These are phyloP conservation scores for Macaca fascicularis DNA, from an alignment of 2,113 vertebrate species.

Conservation along the genomic window DNA sequence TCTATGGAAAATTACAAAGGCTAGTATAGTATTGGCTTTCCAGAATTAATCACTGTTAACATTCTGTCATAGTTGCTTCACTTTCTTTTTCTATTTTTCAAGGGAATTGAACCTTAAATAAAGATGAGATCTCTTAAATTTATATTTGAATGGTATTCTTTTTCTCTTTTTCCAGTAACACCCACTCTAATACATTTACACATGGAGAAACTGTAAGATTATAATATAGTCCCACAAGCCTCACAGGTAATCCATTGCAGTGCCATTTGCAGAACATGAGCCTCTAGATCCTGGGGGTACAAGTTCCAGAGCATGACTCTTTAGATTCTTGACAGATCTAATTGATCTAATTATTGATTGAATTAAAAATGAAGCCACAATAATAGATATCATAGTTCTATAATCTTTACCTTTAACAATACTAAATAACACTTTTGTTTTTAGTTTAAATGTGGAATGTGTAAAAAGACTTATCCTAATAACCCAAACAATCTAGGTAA, in stretches of 20 bases:
- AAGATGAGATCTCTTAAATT: not conserved
- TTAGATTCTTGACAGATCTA: not conserved
- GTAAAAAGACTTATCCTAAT: not conserved
- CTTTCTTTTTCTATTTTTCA: not conserved
- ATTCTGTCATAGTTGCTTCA: not conserved
- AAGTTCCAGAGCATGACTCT: not conserved
- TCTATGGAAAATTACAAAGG: not conserved
- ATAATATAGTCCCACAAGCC: not conserved
- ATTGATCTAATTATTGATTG: not conserved
- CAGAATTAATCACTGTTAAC: not conserved
- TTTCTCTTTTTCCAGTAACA: not conserved
- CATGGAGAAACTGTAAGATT: not conserved
- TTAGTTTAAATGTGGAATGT: not conserved
- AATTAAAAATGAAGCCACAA: not conserved
- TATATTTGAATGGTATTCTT: not conserved
- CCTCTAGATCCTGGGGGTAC: not conserved
- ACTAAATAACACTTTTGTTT: not conserved
- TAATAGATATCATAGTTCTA: not conserved
- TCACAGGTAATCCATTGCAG: not conserved
- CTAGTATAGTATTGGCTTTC: not conserved
- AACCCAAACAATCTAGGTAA: not conserved
- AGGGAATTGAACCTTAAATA: not conserved
- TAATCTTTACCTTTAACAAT: not conserved
- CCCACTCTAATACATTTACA: not conserved
- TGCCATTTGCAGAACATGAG: not conserved